phyloP scores from a whole-genome alignment of 2,797 vertebrate species.

The Lerista edwardsae region DNA sequence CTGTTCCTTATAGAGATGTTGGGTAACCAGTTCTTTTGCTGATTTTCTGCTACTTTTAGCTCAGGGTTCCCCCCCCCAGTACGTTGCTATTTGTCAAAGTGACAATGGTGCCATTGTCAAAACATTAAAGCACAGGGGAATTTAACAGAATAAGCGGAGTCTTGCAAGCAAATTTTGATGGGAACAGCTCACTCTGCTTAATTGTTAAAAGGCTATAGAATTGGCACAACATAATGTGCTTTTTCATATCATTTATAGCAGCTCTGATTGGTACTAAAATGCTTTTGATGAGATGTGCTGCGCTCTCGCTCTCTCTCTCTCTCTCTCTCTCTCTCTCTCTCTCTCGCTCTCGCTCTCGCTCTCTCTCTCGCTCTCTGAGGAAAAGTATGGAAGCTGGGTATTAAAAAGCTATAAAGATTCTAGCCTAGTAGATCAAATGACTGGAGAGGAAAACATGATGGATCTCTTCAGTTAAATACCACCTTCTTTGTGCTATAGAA shows the following conservation, averaged over 20 bases:
- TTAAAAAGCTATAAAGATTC: neutral
- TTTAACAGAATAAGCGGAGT: slow-evolving; percentile 51
- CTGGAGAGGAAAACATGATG: neutral
- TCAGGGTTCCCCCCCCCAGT: neutral
- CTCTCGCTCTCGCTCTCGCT: neutral
- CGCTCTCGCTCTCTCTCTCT: neutral
- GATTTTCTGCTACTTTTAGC: neutral
- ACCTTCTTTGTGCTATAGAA: neutral
- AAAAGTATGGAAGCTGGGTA: neutral
- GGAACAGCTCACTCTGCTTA: slow-evolving; percentile 19
- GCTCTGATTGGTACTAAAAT: neutral
- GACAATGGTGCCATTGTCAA: slow-evolving; percentile 49
- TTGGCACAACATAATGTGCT: slow-evolving; percentile 1
- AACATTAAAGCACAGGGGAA: slow-evolving; percentile 45
- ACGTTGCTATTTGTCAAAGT: slow-evolving; percentile 3
- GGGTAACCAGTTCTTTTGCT: neutral
- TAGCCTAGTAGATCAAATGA: neutral
- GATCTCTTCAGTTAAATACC: neutral
- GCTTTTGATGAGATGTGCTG: neutral
- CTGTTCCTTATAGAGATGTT: neutral
- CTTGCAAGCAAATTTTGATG: slow-evolving; percentile 32
- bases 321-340: neutral
- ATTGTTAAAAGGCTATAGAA: slow-evolving; percentile 27
- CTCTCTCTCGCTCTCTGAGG: neutral
- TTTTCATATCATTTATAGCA: neutral